Evolutionary conservation across 2,888 invertebrate species (phyloP), one percentile per base, ranked within the genome.

Genomic region (Mycogona germanica): DNA sequence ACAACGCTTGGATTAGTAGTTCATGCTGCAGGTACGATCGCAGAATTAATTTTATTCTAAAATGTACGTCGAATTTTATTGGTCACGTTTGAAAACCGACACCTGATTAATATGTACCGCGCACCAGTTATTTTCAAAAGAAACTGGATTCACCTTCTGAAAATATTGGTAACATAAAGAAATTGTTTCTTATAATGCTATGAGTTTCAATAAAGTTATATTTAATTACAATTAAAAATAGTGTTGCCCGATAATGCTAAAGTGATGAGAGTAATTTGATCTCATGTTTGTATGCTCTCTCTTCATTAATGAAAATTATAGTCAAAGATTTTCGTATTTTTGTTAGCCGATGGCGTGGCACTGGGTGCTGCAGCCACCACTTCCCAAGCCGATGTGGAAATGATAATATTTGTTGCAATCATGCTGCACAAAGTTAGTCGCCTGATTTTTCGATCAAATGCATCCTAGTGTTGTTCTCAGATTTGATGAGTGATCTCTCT

Each of bases 361-460:
- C 70, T 98, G 17, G 98, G 97, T n/a, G 96, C 97, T 1, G 97
- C 97, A 0, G 95, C 96, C 0, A 91, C 92, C 1, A 93, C 96
- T 0, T 85, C 89, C 2, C 95, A 96, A 65, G 82, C 89, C 0
- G 95, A 96, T 65, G 91, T 98, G 0, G 97, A 98, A 71, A 79
- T 96, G 65, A 95, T 98, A 58, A 95, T 99, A 9, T 98, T 98
- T 71, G 68, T 97, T 29, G 98, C 98, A 3, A 98, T 98, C 61
- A 98, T 98, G 96, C 72, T 99, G 51, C 98, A 99, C 66, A 98
- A 99, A 74, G 81, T 80, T 26, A 37, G 51, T n/a, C 9, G 21
- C 17, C 12, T 9, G 19, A 35, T 37, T 40, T 54, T 32, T n/a
- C 37, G 29, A 26, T 7, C 19, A 29, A 32, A 29, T 51, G 23